These are phyloP conservation scores for Melanerpes formicivorus DNA, from an alignment of 2,113 vertebrate species.

Conservation along the genomic window DNA sequence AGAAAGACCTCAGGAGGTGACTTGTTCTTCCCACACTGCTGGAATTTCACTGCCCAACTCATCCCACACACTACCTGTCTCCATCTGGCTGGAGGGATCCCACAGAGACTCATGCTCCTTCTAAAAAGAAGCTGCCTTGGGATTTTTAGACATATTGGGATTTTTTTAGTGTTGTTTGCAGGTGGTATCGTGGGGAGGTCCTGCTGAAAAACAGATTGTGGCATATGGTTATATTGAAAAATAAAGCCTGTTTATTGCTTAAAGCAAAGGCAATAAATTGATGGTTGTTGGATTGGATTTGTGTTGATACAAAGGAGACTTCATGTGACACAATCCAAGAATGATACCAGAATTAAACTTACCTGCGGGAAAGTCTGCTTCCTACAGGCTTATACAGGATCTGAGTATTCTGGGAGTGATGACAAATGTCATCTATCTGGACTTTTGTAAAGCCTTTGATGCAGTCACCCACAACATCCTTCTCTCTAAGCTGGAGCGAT, in stretches of 20 bases:
- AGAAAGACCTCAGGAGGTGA: background rate
- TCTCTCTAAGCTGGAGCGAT: too few relatives aligned
- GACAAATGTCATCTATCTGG: background rate
- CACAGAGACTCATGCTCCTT: background rate
- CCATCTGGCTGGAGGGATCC: background rate
- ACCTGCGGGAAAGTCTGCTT: background rate
- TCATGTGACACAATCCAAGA: background rate
- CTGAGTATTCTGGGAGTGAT: background rate
- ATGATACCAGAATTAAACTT: background rate
- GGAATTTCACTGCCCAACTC: background rate
- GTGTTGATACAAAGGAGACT: background rate
- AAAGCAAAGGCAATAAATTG: background rate
- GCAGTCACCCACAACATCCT: too few relatives aligned
- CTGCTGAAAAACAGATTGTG: background rate
- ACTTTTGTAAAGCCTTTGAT: too few relatives aligned
- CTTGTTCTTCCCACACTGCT: background rate
- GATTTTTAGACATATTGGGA: background rate
- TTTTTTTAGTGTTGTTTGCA: background rate
- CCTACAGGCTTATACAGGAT: background rate
- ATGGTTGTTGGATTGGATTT: background rate
- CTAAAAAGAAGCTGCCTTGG: background rate
- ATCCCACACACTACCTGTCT: fast-evolving
- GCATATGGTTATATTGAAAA: background rate
- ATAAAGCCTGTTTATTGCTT: background rate
- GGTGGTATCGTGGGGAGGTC: background rate